Conservation (phyloP, 2,113 vertebrate genomes). For the Tychaedon coryphoeus region DNA sequence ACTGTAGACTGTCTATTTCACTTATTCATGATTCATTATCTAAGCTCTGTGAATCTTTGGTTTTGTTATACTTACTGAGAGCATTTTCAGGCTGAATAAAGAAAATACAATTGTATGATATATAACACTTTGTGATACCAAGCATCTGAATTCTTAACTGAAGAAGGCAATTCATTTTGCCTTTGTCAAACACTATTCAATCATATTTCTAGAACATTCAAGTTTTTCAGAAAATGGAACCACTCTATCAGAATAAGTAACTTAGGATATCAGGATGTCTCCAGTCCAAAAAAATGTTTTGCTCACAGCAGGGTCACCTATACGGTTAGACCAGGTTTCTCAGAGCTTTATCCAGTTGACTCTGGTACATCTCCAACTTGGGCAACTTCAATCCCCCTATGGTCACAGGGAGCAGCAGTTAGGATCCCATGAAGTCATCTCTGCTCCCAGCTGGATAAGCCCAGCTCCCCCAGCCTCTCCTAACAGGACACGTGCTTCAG, state of each 20-base stretch:
- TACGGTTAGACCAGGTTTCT: not conserved
- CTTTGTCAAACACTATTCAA: not conserved
- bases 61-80: not conserved
- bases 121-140: not conserved
- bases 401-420: not conserved
- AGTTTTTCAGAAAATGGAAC: not conserved
- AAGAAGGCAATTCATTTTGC: not conserved
- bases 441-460: not conserved
- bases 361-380: not conserved
- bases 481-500: not conserved
- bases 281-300: not conserved
- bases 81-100: not conserved
- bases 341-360: not conserved
- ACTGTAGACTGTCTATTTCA: not conserved
- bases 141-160: not conserved
- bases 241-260: not conserved
- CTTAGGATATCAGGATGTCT: rapidly evolving
- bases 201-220: not conserved
- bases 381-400: not conserved
- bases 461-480: not conserved
- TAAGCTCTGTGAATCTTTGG: not conserved
- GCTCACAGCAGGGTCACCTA: not conserved
- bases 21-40: not conserved
- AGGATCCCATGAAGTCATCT: not conserved
- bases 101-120: not conserved